Base-by-base conservation (phyloP, 2,888 invertebrate genomes). In the Philaethria dido region DNA sequence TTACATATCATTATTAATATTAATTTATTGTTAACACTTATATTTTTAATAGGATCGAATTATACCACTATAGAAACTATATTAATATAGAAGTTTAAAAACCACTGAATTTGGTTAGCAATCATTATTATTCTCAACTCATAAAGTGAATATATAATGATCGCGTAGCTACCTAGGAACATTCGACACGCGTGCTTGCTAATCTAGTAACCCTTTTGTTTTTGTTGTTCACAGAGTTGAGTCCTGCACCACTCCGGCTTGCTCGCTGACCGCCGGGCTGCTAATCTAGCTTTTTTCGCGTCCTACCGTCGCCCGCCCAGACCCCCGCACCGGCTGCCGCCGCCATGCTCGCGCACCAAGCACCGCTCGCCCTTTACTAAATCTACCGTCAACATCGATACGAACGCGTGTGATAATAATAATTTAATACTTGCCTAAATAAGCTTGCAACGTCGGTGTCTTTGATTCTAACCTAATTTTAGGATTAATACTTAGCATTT, bases 161-260 rank as follows among this genome's bases (percentile, higher is more conserved):
- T 79, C 84, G 85, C 84, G 33, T 36, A 39, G 39, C 80, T 81
- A 82, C 86, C 86, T 81, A 65, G 75, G 81, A 81, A 77, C 87
- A 84, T 87, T 80, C 83, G 73, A 77, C 78, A 86, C 85, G 85
- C 83, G 66, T 76, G 92, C 91, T 90, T 89, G 84, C 87, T 92
- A 92, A 92, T 90, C 92, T 90, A 90, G 89, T 87, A 91, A 92
- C 91, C 87, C 84, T 86, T 92, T 90, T 92, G 90, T 92, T 92
- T 45, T 93, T 93, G 89, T 93, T 93, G 93, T 93, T 93, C 92
- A 89, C 93, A 93, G 93, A 93, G 87, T 92, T 92, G 91, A 89
- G 89, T 86, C 90, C 92, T 88, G 88, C 92, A 91, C 85, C 88
- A 87, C 89, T 88, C 88, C 92, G 91, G 90, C 91, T 92, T 91